Percentiles rank a stretch among this genome's conserved stretches.
phyloP scores from a whole-genome alignment of 2,113 vertebrate genomes.

The Solea solea region DNA sequence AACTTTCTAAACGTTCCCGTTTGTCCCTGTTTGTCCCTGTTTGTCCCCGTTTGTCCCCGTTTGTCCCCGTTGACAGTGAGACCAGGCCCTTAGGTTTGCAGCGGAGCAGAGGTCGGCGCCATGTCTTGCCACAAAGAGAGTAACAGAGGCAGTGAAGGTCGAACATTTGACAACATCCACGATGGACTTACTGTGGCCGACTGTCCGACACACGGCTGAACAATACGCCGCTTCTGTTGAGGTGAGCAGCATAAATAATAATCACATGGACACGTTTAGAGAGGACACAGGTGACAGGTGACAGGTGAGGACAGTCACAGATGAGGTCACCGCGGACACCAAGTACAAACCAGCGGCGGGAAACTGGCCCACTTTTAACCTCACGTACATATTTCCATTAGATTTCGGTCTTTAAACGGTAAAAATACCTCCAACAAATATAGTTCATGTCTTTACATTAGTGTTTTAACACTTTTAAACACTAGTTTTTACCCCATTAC shows the following conservation, averaged over 20 bases:
- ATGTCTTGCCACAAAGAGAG: slow-evolving; percentile 84
- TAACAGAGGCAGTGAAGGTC: slow-evolving; percentile 44
- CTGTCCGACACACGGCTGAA: slow-evolving; percentile 82
- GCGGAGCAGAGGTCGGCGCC: slow-evolving; percentile 62
- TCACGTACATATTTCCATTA: slow-evolving; percentile 64
- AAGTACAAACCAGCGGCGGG: slow-evolving; percentile 19
- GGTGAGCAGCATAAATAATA: slow-evolving; percentile 67
- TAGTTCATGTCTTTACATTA: not conserved
- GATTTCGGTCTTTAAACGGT: not conserved
- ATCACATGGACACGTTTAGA: slow-evolving; percentile 60
- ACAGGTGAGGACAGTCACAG: not conserved
- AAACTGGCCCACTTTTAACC: slow-evolving; percentile 64
- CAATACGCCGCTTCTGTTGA: slow-evolving; percentile 86
- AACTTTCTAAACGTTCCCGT: too few species aligned
- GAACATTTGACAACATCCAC: slow-evolving; percentile 32
- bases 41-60: too few species aligned
- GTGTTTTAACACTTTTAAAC: not conserved
- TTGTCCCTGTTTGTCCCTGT: too few species aligned
- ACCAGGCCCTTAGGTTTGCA: slow-evolving; percentile 64
- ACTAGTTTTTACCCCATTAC: not conserved
- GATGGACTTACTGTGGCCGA: slow-evolving; percentile 81
- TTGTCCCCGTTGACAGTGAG: slow-evolving; percentile 29
- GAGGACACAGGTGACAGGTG: not conserved
- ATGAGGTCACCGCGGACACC: slow-evolving; percentile 26
- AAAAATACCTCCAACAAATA: not conserved